A percentile compares a stretch with the other conserved stretches of the same genome.
Evolutionary conservation across 2,888 invertebrate genomes (phyloP).

Genomic region (Nowickia ferox): DNA sequence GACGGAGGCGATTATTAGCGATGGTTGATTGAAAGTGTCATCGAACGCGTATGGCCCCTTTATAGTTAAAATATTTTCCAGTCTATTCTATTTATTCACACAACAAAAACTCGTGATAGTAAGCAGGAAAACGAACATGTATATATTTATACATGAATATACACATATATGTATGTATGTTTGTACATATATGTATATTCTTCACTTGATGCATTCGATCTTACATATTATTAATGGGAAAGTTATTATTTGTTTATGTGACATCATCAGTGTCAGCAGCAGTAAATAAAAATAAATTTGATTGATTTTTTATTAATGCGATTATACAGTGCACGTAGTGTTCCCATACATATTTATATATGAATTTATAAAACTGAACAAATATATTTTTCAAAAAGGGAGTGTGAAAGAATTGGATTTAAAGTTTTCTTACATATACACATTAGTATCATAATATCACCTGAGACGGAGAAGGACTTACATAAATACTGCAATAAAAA

Average conservation of each 20-base stretch:
- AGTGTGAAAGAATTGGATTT: no score
- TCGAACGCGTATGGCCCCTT: slow-evolving; percentile 47
- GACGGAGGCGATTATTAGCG: slow-evolving; percentile 26
- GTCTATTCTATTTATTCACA: slow-evolving; percentile 3
- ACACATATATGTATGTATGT: no score
- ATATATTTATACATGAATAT: no score
- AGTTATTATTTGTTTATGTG: slow-evolving; percentile 27
- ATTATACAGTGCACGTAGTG: no score
- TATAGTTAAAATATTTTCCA: slow-evolving; percentile 1
- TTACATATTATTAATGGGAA: slow-evolving; percentile 7
- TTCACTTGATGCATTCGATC: slow-evolving; percentile 12
- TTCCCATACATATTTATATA: no score
- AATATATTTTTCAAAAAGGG: no score
- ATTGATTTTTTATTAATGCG: no score
- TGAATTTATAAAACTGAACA: no score
- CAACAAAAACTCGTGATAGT: slow-evolving; percentile 2
- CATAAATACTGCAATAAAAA: no score
- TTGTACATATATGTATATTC: slow-evolving; percentile 1
- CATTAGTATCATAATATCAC: no score
- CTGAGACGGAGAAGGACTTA: no score
- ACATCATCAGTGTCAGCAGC: slow-evolving; percentile 29
- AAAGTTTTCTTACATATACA: no score
- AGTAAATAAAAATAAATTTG: background rate
- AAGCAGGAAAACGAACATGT: slow-evolving; percentile 45
- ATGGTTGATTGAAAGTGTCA: slow-evolving; percentile 43